Evolutionary conservation across 2,797 vertebrate species (phyloP).

Genomic region (Hydrophis major): DNA sequence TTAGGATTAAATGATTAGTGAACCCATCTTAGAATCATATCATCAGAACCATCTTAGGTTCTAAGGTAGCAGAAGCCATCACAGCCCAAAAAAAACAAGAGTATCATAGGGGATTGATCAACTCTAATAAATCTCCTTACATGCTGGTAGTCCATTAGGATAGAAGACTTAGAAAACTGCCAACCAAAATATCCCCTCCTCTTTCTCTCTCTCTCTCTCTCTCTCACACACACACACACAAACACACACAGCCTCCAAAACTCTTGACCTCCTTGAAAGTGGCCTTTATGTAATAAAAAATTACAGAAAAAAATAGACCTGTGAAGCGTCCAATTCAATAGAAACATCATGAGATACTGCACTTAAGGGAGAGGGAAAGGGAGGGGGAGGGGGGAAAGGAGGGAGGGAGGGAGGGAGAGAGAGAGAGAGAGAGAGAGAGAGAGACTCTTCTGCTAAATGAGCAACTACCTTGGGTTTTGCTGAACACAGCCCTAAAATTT

Average conservation of each 20-base stretch:
- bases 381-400: too few species aligned
- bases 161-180: background rate
- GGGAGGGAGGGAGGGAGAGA: too few species aligned
- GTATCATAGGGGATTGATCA: background rate
- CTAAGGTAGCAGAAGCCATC: background rate
- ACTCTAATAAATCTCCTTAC: background rate
- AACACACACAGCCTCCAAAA: background rate
- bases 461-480: background rate
- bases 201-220: background rate
- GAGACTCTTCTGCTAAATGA: background rate
- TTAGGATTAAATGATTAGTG: background rate
- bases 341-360: constrained; percentile 1
- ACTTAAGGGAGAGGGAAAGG: background rate
- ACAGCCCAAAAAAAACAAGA: background rate
- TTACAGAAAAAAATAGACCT: background rate
- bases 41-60: background rate
- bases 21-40: background rate
- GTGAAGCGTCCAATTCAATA: background rate
- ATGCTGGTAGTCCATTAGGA: background rate
- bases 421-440: too few species aligned
- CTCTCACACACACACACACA: too few species aligned
- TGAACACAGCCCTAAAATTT: background rate
- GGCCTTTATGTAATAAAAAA: background rate
- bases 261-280: background rate
- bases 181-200: background rate